phyloP scores from a whole-genome alignment of 2,888 invertebrate genomes.

The Sinohyriopsis cumingii region DNA sequence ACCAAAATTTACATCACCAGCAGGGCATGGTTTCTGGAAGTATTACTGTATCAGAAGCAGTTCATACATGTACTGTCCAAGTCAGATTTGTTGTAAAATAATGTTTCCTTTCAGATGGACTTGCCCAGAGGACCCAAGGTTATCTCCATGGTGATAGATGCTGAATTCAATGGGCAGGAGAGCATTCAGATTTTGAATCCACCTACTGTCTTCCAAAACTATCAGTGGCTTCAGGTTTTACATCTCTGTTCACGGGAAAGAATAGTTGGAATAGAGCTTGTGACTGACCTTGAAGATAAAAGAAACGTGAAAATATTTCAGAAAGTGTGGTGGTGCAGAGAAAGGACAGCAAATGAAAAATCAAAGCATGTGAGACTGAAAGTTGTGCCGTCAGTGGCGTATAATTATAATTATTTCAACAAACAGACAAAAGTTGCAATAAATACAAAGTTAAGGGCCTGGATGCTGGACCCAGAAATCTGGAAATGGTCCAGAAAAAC shows the following conservation, averaged over 20 bases:
- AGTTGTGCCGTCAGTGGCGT: conserved; percentile 37
- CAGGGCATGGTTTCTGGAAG: too few species aligned
- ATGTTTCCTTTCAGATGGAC: too few species aligned
- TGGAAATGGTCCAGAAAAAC: conserved; percentile 28
- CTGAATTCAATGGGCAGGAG: conserved; percentile 26
- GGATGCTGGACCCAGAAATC: conserved; percentile 44
- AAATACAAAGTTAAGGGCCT: conserved; percentile 45
- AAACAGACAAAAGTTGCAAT: conserved; percentile 23
- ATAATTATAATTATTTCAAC: conserved; percentile 52
- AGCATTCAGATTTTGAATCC: conserved; percentile 43
- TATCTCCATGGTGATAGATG: conserved; percentile 28
- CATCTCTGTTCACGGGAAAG: conserved; percentile 40
- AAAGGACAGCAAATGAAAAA: conserved; percentile 3
- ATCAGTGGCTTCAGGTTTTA: conserved; percentile 29
- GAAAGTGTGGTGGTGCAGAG: conserved; percentile 43
- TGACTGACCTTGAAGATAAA: conserved; percentile 13
- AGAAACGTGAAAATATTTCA: conserved; percentile 31
- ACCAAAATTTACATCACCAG: too few species aligned
- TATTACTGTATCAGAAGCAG: too few species aligned
- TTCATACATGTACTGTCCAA: too few species aligned
- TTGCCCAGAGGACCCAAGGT: too few species aligned
- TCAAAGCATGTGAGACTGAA: conserved; percentile 32
- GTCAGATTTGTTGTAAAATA: too few species aligned
- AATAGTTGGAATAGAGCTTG: conserved; percentile 44
- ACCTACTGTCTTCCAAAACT: conserved; percentile 28